These are phyloP conservation scores for Syngnathoides biaculeatus DNA, from an alignment of 2,113 vertebrate genomes.

Conservation along the genomic window DNA sequence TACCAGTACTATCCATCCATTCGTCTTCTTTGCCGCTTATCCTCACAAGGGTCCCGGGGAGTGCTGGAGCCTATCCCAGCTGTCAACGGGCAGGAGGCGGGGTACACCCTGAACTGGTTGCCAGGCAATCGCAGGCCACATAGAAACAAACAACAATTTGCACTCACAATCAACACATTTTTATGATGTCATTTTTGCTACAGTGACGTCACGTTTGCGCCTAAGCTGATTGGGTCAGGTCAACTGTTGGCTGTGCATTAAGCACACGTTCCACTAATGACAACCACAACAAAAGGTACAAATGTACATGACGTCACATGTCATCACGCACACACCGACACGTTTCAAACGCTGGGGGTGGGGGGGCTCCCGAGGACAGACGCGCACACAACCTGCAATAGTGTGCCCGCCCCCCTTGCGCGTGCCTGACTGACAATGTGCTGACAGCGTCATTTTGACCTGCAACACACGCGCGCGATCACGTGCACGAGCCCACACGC, in stretches of 20 bases:
- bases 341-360: too few species aligned
- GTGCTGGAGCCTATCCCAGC: too few species aligned
- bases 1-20: too few species aligned
- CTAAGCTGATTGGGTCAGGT: neutral
- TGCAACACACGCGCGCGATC: constrained; percentile 8
- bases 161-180: neutral
- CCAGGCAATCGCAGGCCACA: too few species aligned
- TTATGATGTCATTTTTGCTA: neutral
- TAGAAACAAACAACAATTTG: too few species aligned
- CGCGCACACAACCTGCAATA: constrained; percentile 1
- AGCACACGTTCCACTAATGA: neutral
- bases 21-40: too few species aligned
- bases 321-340: neutral
- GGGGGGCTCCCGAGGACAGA: neutral
- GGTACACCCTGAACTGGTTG: too few species aligned
- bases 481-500: neutral
- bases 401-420: constrained; percentile 5
- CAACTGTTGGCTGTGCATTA: neutral
- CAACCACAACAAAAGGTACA: neutral
- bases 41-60: too few species aligned
- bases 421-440: constrained; percentile 43
- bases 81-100: too few species aligned
- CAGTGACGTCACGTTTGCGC: neutral
- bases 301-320: neutral
- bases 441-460: constrained; percentile 55